Percentiles rank a stretch among this genome's conserved stretches.
Conservation (phyloP, 2,888 invertebrate genomes). For the Lasius platythorax region DNA sequence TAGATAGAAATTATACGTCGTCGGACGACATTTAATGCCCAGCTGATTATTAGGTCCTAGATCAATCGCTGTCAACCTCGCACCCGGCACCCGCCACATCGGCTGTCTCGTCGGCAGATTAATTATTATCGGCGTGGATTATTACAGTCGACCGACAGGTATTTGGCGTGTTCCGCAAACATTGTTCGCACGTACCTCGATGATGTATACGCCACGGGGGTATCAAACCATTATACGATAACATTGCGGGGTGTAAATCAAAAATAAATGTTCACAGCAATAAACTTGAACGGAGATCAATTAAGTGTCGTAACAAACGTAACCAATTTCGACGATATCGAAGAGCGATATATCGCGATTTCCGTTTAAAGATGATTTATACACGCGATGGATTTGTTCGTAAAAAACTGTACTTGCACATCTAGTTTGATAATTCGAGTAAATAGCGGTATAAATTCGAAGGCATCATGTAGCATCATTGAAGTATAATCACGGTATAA, state of each 20-base stretch:
- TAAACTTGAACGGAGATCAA: slow-evolving; percentile 26
- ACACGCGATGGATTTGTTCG: not conserved
- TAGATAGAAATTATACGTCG: slow-evolving; percentile 48
- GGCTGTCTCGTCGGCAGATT: slow-evolving; percentile 71
- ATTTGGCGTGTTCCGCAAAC: slow-evolving; percentile 63
- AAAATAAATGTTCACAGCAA: slow-evolving; percentile 35
- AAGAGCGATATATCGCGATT: not conserved
- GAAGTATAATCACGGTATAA: not conserved
- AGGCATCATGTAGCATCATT: not conserved
- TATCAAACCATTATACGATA: slow-evolving; percentile 38
- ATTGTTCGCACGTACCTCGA: slow-evolving; percentile 64
- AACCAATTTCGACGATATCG: not conserved
- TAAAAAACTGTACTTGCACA: not conserved
- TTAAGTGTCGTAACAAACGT: slow-evolving; percentile 12
- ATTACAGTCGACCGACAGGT: slow-evolving; percentile 71
- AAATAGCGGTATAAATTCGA: not conserved
- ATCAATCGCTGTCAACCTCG: slow-evolving; percentile 69
- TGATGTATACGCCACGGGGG: slow-evolving; percentile 27
- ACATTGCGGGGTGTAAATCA: slow-evolving; percentile 34
- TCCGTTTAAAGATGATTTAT: not conserved
- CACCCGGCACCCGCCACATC: slow-evolving; percentile 57
- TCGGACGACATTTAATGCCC: slow-evolving; percentile 68
- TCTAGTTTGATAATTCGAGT: not conserved
- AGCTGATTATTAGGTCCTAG: slow-evolving; percentile 69
- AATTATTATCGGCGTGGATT: slow-evolving; percentile 75